A percentile compares a stretch with the other conserved stretches of the same genome.
phyloP scores from a whole-genome alignment of 2,888 invertebrate genomes.

The Machimus atricapillus region DNA sequence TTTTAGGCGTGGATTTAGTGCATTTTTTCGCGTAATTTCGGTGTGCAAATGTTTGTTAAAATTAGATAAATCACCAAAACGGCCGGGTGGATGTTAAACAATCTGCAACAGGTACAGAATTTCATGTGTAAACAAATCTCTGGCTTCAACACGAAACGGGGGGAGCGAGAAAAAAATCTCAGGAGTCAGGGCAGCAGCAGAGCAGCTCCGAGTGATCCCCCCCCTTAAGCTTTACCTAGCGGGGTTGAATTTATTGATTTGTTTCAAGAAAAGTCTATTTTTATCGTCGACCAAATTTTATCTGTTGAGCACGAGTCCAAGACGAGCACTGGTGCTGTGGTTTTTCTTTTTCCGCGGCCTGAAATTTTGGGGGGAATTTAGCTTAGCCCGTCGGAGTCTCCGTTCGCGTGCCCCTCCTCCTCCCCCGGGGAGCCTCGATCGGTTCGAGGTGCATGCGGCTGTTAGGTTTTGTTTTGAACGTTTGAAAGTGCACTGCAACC shows the following conservation, averaged over 20 bases:
- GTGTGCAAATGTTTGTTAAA: background rate
- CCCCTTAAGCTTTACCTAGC: slow-evolving; percentile 29
- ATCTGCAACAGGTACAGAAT: slow-evolving; percentile 32
- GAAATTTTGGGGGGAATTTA: background rate
- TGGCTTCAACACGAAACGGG: background rate
- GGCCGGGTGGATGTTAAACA: slow-evolving; percentile 1
- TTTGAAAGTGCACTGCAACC: background rate
- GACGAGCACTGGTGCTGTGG: background rate
- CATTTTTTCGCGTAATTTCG: background rate
- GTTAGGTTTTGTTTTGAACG: background rate
- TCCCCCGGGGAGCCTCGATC: background rate
- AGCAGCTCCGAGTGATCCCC: background rate
- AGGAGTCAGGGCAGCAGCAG: background rate
- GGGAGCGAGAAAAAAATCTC: background rate
- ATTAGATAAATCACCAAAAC: background rate
- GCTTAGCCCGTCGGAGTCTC: background rate
- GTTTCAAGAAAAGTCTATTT: slow-evolving; percentile 40
- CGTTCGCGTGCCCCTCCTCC: background rate
- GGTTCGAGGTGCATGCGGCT: background rate
- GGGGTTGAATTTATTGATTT: slow-evolving; percentile 38
- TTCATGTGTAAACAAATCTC: slow-evolving; percentile 24
- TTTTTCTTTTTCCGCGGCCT: background rate
- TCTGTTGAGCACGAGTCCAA: background rate
- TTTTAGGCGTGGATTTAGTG: slow-evolving; percentile 30
- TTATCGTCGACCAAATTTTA: slow-evolving; percentile 5